Percentiles rank a stretch among this genome's conserved stretches.
phyloP scores from a whole-genome alignment of 2,113 vertebrate species.

The Myotis yumanensis region DNA sequence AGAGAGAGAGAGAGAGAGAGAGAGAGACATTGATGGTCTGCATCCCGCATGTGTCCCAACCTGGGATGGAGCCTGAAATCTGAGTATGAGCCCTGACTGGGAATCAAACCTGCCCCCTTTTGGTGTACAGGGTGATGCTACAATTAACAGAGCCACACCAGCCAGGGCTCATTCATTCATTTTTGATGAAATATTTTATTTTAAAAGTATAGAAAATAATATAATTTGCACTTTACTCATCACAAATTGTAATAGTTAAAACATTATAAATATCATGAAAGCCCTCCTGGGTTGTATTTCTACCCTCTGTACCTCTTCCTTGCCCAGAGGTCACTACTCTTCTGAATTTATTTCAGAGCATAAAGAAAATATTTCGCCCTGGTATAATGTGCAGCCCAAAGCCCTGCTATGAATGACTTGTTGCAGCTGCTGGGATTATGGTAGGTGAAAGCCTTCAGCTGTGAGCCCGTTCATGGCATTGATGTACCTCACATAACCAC shows the following conservation, averaged over 20 bases:
- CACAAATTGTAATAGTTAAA: not conserved
- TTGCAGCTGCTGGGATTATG: not conserved
- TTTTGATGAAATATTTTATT: not conserved
- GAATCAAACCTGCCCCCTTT: no score
- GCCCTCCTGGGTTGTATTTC: not conserved
- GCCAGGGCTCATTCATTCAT: not conserved
- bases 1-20: no score
- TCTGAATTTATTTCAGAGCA: not conserved
- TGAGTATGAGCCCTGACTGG: no score
- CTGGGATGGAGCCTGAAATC: no score
- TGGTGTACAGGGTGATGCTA: no score
- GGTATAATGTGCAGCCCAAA: not conserved
- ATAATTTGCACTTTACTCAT: not conserved
- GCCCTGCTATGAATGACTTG: not conserved
- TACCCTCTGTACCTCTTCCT: not conserved
- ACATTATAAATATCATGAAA: not conserved
- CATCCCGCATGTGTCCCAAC: no score
- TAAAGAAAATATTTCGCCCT: not conserved
- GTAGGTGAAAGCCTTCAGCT: not conserved
- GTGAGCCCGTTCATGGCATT: not conserved
- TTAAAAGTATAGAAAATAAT: not conserved
- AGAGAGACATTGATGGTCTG: no score
- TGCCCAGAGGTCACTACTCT: not conserved
- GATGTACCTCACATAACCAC: not conserved
- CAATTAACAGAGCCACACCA: no score